Evolutionary conservation across 1,140 invertebrate genomes (phyloP), one percentile per base, ranked within the genome.

Genomic region (Stenopsyche tienmushanensis): DNA sequence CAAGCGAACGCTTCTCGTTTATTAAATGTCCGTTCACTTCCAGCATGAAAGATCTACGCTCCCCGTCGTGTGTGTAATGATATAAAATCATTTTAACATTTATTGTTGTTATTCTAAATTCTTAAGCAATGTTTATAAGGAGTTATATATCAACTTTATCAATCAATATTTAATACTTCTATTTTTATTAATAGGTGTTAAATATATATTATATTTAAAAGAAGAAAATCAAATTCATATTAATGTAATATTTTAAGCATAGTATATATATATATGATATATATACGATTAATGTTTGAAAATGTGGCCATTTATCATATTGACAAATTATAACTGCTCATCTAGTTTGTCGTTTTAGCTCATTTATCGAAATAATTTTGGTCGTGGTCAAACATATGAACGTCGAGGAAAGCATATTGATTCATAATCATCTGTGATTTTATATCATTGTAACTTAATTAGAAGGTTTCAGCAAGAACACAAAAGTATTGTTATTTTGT

Each of bases 131-230:
- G 55, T 53, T 62, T 52, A 52, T 50, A 29, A 15, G 15, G 10
- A 62, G 17, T 26, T 10, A 24, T 25, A 21, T 45, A 65, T 26
- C 21, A 23, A 64, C 26, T 39, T 64, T 23, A 58, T 58, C 53
- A 65, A 65, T 58, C 44, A 58, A 34, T 57, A 65, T 53, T 63
- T 63, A 54, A 63, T 52, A 62, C 26, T 55, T 65, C 52, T 55
- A 65, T 65, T 65, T 65, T 65, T 65, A 44, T 53, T 29, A 49
- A 65, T 65, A 65, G 63, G 45, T 65, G 63, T 65, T 65, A 21
- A 59, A 59, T 18, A 59, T 59, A 8, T 59, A n/a, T 59, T 59
- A n/a, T 20, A 59, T 57, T 57, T 29, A 24, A 53, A n/a, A 53
- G 5, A 53, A n/a, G 10, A 21, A 53, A 20, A 47, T 9, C 5